Evolutionary conservation across 2,888 invertebrate genomes (phyloP), one percentile per base, ranked within the genome.

Genomic region (Portevinia maculata): DNA sequence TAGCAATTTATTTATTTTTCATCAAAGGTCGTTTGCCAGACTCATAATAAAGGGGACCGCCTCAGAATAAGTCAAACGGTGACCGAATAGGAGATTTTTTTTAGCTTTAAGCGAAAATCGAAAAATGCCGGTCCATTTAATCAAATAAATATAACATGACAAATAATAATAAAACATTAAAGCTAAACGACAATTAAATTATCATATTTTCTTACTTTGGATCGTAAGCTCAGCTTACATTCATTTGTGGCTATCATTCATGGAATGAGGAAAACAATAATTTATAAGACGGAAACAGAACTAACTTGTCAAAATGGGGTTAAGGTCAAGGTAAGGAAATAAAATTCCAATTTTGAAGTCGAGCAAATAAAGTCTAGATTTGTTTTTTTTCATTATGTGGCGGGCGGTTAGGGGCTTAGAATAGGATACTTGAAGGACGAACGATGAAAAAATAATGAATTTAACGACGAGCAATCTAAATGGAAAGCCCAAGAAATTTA

Each of bases 291-390:
- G 19, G 13, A 46, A 19, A n/a, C 21, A 11, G n/a, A 5, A 39
- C 39, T 4, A 15, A 30, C 13, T 21, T 1, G 9, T 52, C 15
- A 3, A 6, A 7, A n/a, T 1, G 32, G 13, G 13, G 13, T 13
- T 48, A 4, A 11, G 28, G 6, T 30, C 17, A 19, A 41, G 30
- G 41, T 41, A 39, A 19, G 24, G 19, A 28, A 52, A 60, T 70
- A 70, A 32, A 52, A 60, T 30, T 70, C 70, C 9, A 59, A 59
- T 52, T 70, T 59, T 24, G 30, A 39, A 15, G 24, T 55, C 37
- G 34, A 32, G 8, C 30, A 41, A 32, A 44, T 44, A 44, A 53
- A 34, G 53, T 19, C 28, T n/a, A n/a, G 44, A 32, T 0, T 6
- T 62, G 9, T 13, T 19, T 19, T 8, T 19, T 41, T 8, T n/a